Evolutionary conservation across 2,113 vertebrate genomes (phyloP), one percentile per base, ranked within the genome.

Genomic region (Paraplagusia blochii): DNA sequence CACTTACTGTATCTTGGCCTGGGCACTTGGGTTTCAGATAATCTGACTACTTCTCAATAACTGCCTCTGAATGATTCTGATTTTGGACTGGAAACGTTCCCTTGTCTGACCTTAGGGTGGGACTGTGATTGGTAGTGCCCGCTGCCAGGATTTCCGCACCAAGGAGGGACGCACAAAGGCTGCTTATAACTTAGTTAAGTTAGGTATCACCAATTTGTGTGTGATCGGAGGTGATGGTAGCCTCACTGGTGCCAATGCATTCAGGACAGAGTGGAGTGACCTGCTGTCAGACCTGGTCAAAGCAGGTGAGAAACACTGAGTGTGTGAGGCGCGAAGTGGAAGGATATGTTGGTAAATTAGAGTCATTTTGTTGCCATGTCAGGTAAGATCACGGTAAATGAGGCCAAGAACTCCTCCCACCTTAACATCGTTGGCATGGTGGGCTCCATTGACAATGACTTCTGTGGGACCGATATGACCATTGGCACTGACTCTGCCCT

Each of bases 391-490:
- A 93, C 90, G 0, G 22, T 53, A 0, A 85, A 91, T 35, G 91
- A 96, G 66, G 94, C 90, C 0, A 89, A 83, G 38, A 63, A 45
- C 1, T 93, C 93, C 6, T 93, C 90, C 42, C 76, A 85, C 83
- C 90, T 98, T n/a, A 97, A 98, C 74, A 98, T 98, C 0, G 95
- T 98, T 65, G 96, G 96, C 9, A 86, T 98, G 88, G 96, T 98
- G 61, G 96, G 96, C 33, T 98, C 96, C 42, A 98, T 98, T 14
- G 96, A 98, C 86, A 98, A 98, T 1, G 96, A 98, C 80, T 98
- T 98, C 89, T 98, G 96, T 0, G 96, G 96, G 56, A 98, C 96
- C 0, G 96, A 98, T 80, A 98, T 98, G 96, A 98, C 96, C 74
- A 97, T 98, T 0, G 96, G 96, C 58, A 96, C 95, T 0, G 95